Conservation (phyloP, 1,140 invertebrate species). For the Oncopeltus fasciatus region DNA sequence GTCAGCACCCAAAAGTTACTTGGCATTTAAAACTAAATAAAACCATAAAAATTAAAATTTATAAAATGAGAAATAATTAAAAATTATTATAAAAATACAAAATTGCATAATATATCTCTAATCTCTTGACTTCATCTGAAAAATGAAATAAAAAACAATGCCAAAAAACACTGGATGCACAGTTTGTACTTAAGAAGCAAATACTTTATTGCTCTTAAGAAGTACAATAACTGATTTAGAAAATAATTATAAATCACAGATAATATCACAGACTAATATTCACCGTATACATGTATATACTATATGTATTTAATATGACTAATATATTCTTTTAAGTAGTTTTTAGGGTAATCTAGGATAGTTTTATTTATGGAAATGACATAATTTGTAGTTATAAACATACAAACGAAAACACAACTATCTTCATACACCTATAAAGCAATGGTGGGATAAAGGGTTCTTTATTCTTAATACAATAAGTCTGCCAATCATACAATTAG, state of each 20-base stretch:
- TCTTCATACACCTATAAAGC: neutral
- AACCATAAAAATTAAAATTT: too few relatives aligned
- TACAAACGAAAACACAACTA: neutral
- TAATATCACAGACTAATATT: constrained; percentile 12
- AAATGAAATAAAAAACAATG: too few relatives aligned
- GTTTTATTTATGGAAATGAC: neutral
- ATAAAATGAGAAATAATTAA: too few relatives aligned
- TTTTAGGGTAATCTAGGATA: neutral
- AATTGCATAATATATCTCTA: too few relatives aligned
- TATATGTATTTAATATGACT: constrained; percentile 2
- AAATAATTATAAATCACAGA: constrained; percentile 12
- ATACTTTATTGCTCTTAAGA: constrained; percentile 13
- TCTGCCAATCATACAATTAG: neutral
- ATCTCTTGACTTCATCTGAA: too few relatives aligned
- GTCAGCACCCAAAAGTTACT: too few relatives aligned
- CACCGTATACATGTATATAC: constrained; percentile 5
- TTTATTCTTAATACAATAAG: constrained; percentile 12
- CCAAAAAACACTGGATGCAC: constrained; percentile 8
- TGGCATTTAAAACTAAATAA: too few relatives aligned
- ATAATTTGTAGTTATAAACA: neutral
- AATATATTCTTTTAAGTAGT: neutral
- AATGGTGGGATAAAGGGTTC: constrained; percentile 2
- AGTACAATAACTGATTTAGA: constrained; percentile 5
- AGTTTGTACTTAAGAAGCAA: constrained; percentile 16
- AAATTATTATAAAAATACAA: too few relatives aligned